These are phyloP conservation scores for Monarcha castaneiventris DNA, from an alignment of 2,113 vertebrate genomes.

Conservation along the genomic window DNA sequence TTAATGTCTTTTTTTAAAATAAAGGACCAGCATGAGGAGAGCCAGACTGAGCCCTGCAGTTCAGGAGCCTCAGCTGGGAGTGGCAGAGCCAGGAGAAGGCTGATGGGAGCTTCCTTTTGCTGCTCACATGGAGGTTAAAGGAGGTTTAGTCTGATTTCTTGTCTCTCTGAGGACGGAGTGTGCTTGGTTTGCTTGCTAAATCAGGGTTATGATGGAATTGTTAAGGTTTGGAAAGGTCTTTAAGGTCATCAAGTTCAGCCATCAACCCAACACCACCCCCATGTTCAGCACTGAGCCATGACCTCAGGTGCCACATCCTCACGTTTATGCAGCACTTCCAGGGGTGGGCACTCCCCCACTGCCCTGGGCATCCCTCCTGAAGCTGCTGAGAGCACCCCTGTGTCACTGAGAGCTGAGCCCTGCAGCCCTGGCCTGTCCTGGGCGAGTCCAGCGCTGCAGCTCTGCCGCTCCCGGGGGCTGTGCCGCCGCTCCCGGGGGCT, in stretches of 20 bases:
- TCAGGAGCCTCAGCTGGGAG: background rate
- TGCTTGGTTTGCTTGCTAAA: background rate
- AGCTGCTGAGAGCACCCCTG: background rate
- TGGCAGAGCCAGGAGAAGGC: background rate
- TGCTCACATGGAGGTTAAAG: background rate
- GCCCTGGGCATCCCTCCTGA: background rate
- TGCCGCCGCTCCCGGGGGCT: too few relatives aligned
- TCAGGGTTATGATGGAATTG: background rate
- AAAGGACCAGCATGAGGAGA: background rate
- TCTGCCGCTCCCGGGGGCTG: too few relatives aligned
- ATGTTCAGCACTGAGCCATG: background rate
- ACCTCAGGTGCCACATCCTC: background rate
- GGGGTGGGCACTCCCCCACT: background rate
- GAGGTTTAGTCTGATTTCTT: background rate
- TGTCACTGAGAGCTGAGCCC: background rate
- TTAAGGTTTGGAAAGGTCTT: background rate
- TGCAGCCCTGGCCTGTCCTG: rapidly evolving
- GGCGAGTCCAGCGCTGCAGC: background rate
- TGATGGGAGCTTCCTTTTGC: background rate
- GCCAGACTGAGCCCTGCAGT: background rate
- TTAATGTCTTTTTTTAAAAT: background rate
- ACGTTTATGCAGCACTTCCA: background rate
- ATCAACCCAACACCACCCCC: background rate
- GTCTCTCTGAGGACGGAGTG: background rate
- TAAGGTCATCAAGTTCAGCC: too few relatives aligned